Evolutionary conservation across 2,888 invertebrate species (phyloP), one percentile per base, ranked within the genome.

Genomic region (Cosmorhoe ocellata): DNA sequence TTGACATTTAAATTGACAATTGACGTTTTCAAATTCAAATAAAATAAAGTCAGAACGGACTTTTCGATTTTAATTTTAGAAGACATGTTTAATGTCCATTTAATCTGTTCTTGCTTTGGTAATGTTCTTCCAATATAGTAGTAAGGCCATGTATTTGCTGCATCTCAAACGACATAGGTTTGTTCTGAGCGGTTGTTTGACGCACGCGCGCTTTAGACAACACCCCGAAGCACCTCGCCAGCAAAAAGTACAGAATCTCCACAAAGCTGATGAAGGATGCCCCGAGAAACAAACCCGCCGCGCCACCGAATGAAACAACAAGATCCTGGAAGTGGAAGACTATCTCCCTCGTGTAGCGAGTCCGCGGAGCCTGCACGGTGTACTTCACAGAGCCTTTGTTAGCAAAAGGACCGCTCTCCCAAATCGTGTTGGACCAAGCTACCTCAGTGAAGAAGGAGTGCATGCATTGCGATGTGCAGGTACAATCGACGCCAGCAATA

Each of bases 251-350:
- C 3, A 91, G 55, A 0, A 92, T 83, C 76, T 93, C 93, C 13
- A 92, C 90, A 22, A 92, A 85, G 49, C 92, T 92, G 49, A 93
- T 90, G 64, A 93, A 92, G 60, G 93, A 93, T 13, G 93, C 92
- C 0, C 93, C 93, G 0, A 93, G 79, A 70, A 93, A 93, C 41
- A 93, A 71, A 0, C 93, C 92, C 0, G 93, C 88, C 0, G 92
- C 92, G 0, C 93, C 93, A 0, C 93, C 93, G 57, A 93, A 91
- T 0, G 93, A 93, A 0, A 93, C 93, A 93, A 93, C 90, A 37
- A 93, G 77, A 71, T 93, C 93, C 60, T 93, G 92, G 57, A 93
- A 92, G 52, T 92, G 91, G 74, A 93, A 93, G 1, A 93, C 85
- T 5, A 93, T 91, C 63, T 93, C 92, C 50, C 93, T 81, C 10